These are phyloP conservation scores for Sepioteuthis lessoniana DNA, from an alignment of 2,888 invertebrate species.

Conservation along the genomic window DNA sequence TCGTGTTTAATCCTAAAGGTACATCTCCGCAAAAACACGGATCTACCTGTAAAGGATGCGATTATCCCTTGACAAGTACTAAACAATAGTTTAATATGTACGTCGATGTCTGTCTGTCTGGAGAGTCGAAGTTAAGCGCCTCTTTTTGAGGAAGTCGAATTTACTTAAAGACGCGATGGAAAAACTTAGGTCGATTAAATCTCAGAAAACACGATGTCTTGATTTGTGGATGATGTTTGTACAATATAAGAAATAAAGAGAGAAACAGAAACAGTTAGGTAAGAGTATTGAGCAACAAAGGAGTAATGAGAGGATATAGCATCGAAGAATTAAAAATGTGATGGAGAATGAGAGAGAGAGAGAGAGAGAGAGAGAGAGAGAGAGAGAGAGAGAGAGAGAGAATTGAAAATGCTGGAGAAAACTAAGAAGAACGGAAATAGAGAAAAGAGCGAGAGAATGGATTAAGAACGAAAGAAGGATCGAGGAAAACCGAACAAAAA, in stretches of 20 bases:
- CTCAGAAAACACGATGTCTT: conserved; percentile 14
- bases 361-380: no score
- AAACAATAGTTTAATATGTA: not conserved
- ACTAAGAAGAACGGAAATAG: no score
- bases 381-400: no score
- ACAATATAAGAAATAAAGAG: not conserved
- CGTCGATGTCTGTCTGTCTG: not conserved
- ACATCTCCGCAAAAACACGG: not conserved
- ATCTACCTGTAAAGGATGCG: conserved; percentile 20
- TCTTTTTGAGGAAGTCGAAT: conserved; percentile 33
- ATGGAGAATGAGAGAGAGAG: no score
- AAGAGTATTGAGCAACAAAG: no score
- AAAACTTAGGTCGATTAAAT: not conserved
- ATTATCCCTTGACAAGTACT: not conserved
- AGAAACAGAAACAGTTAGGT: no score
- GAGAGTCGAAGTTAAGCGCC: not conserved
- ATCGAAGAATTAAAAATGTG: no score
- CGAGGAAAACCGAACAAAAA: no score
- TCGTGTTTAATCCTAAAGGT: not conserved
- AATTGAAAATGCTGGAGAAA: no score
- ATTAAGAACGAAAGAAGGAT: no score
- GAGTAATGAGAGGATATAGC: no score
- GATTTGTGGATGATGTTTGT: not conserved
- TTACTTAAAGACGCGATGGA: not conserved
- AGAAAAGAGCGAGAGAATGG: no score